Evolutionary conservation across 1,140 invertebrate genomes (phyloP), one percentile per base, ranked within the genome.

Genomic region (Acromyrmex charruanus): DNA sequence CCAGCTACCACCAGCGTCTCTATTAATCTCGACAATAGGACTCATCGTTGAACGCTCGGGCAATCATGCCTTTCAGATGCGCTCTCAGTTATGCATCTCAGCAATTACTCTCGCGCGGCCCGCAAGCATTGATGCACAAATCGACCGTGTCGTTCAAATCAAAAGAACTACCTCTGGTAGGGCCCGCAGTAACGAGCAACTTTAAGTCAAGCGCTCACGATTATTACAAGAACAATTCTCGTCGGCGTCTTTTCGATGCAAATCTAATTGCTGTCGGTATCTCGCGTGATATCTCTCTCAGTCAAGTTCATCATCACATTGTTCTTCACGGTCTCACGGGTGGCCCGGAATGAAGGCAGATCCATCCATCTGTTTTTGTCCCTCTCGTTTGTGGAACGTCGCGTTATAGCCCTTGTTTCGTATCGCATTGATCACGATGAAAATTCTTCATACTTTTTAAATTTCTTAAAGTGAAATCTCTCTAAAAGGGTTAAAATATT

Each of bases 11-110:
- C 31, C 55, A 10, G 80, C 68, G 14, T 84, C 80, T 84, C 69
- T 84, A 84, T 84, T 84, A 84, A 84, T 84, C 80, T 75, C 58
- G 55, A 84, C 80, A 84, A 84, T 74, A 49, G 44, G 39, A 75
- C 55, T 84, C 80, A 51, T 74, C 39, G 28, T 72, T 84, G 80
- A 74, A 49, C 53, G 68, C 63, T 39, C 58, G 58, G 58, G 58
- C 65, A 81, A 81, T 81, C 69, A 21, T 49, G 80, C 69, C 80
- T 84, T 74, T 84, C 80, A 84, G 80, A 81, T 53, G 68, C 80
- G 53, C 66, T 82, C 66, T 82, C 79, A 68, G 80, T 84, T 63
- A 84, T 84, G 69, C 80, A 84, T 74, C 80, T 84, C 39, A 61
- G 80, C 69, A 84, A 84, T 84, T 84, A 84, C 25, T 84, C 80